Evolutionary conservation across 1,140 invertebrate genomes (phyloP), one percentile per base, ranked within the genome.

Genomic region (Chrysomallon squamiferum): DNA sequence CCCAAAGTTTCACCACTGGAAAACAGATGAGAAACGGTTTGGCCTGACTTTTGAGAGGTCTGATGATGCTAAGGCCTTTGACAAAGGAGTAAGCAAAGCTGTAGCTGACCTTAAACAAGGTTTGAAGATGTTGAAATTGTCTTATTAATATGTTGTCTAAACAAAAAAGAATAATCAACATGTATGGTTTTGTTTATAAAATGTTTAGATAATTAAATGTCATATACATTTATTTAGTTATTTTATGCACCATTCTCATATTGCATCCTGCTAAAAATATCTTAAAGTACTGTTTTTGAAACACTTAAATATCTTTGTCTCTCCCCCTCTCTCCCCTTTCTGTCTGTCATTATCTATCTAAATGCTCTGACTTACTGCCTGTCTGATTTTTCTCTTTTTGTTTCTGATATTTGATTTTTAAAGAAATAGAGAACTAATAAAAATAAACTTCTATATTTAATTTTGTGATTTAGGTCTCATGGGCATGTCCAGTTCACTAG

Each of bases 1-100:
- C 93, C 95, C 96, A 43, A 97, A 95, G 54, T 98, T 97, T 90
- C 95, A 97, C 88, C 95, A 98, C 85, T 98, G 95, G 96, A 92
- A 92, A 76, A 96, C 94, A 22, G 95, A 94, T 57, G 94, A 96
- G 83, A 95, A 96, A 85, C 92, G 93, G 76, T 97, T 95, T 89
- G 95, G 95, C 52, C 88, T 98, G 47, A 97, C 95, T 41, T 98
- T 98, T 88, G 93, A 95, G 86, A 95, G 93, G 22, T 93, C 93
- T 50, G 93, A 94, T 25, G 95, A 97, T 89, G 95, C 95, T 25
- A 88, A 94, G 59, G 94, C 95, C 60, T 98, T 98, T 86, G 95
- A 97, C 83, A 94, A 93, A 85, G 95, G 94, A 43, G 93, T 98
- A 35, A 86, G 93, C 54, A 92, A 90, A 67, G 95, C 95, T 54